Conservation (phyloP, 2,113 vertebrate genomes). For the Sialia sialis region DNA sequence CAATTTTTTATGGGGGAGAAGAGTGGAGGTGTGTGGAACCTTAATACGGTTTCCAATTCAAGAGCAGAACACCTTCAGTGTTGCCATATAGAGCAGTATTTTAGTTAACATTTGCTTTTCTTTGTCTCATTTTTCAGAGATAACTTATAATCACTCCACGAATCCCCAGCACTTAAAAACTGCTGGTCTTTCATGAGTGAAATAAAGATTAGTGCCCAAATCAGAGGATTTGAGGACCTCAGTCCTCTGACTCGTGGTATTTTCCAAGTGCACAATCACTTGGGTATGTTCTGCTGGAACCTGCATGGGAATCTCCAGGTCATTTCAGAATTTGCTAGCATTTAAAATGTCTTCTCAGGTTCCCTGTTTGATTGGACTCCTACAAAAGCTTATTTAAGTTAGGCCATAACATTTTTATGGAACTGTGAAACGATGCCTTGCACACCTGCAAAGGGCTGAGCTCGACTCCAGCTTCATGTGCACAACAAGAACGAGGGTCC, state of each 20-base stretch:
- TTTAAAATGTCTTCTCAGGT: background rate
- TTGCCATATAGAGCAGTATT: background rate
- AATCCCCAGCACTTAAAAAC: background rate
- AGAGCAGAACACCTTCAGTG: background rate
- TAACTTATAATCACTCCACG: background rate
- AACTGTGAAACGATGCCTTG: background rate
- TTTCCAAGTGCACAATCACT: background rate
- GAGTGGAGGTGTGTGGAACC: background rate
- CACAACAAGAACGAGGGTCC: background rate
- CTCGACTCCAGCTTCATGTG: background rate
- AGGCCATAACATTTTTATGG: background rate
- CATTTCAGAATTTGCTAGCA: background rate
- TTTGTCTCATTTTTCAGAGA: background rate
- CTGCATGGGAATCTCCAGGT: background rate
- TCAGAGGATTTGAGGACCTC: background rate
- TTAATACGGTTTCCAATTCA: background rate
- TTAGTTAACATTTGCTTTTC: background rate
- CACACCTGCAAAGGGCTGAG: background rate
- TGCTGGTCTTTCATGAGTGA: background rate
- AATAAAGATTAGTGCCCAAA: background rate
- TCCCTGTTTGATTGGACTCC: background rate
- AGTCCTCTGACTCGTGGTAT: background rate
- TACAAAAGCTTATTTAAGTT: background rate
- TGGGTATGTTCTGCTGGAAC: background rate
- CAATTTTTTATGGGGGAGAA: background rate